Evolutionary conservation across 2,113 vertebrate species (phyloP).

Genomic region (Neopipo cinnamomea): DNA sequence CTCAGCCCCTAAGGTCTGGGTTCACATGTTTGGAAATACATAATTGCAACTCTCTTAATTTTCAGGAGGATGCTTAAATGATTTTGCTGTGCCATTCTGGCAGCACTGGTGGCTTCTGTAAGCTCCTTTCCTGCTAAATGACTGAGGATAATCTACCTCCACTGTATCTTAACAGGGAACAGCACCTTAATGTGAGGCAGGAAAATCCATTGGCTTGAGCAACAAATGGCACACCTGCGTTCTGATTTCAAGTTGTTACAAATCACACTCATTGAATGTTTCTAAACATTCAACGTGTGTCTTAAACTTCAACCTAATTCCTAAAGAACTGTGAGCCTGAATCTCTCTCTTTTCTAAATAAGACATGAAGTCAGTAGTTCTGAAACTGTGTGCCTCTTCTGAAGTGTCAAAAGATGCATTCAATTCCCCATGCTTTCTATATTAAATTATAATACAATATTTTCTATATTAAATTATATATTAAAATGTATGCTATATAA

Average conservation of each 20-base stretch:
- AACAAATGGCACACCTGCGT: fast-evolving
- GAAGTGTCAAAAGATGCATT: background rate
- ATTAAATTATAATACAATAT: no score
- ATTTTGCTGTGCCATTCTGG: background rate
- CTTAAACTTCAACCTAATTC: background rate
- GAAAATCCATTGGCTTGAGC: background rate
- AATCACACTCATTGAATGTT: background rate
- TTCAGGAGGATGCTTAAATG: background rate
- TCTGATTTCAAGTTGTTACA: background rate
- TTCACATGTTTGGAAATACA: background rate
- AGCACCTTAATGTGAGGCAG: background rate
- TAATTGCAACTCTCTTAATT: background rate
- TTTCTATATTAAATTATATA: no score
- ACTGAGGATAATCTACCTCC: background rate
- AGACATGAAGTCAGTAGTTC: background rate
- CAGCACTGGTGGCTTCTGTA: background rate
- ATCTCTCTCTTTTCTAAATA: background rate
- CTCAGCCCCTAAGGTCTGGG: background rate
- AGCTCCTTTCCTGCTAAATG: background rate
- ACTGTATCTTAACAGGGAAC: background rate
- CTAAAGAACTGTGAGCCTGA: background rate
- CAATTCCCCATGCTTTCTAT: background rate
- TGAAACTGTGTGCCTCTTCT: background rate
- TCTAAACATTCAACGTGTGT: fast-evolving
- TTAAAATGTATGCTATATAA: background rate